phyloP scores from a whole-genome alignment of 2,113 vertebrate genomes.

The Sylvietta virens region DNA sequence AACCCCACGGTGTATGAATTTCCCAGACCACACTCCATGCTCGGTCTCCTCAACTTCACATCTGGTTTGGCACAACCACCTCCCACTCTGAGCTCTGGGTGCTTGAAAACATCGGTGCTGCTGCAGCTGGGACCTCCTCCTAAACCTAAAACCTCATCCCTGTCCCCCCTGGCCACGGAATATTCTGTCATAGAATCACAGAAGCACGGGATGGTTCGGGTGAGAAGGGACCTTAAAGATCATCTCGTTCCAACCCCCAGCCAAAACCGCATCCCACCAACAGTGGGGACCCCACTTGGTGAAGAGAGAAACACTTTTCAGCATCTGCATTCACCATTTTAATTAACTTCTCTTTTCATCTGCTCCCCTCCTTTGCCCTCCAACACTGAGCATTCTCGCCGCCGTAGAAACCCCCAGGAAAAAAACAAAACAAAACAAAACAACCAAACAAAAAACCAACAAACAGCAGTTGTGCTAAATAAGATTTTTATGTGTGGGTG shows the following conservation, averaged over 20 bases:
- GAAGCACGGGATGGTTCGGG: no score
- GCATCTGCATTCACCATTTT: background rate
- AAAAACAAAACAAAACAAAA: background rate
- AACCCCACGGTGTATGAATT: accelerated
- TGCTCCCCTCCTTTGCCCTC: background rate
- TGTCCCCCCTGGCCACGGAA: background rate
- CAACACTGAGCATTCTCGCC: accelerated
- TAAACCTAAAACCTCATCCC: background rate
- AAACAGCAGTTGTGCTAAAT: background rate
- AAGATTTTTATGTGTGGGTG: conserved; percentile 25
- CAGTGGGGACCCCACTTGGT: accelerated
- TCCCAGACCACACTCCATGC: background rate
- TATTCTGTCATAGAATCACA: accelerated
- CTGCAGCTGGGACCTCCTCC: background rate
- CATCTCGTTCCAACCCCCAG: background rate
- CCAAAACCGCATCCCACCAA: background rate
- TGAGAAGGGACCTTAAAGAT: background rate
- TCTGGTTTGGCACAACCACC: background rate
- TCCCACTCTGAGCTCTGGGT: background rate
- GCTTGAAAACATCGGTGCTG: accelerated
- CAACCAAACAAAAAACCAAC: background rate
- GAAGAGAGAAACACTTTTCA: background rate
- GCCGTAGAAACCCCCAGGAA: background rate
- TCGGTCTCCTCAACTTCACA: accelerated
- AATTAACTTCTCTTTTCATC: background rate